Evolutionary conservation across 2,797 vertebrate species (phyloP).

Genomic region (Syndactyla subalaris): DNA sequence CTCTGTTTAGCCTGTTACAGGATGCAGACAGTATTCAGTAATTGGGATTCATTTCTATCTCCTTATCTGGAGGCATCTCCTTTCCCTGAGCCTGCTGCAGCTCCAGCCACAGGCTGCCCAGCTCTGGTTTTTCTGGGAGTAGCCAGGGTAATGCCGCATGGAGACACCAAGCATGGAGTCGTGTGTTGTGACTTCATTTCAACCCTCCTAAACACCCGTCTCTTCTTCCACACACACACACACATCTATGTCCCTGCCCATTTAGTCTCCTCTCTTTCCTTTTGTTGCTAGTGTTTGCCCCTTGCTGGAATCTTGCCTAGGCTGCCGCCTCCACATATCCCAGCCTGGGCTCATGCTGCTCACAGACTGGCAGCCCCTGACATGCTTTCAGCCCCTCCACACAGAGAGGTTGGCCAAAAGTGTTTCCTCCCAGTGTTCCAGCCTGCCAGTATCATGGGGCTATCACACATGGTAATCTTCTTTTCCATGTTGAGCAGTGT

Average conservation of each 20-base stretch:
- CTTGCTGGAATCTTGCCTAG: conserved; percentile 15
- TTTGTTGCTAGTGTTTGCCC: neutral
- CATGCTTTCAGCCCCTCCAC: neutral
- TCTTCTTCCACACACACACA: neutral
- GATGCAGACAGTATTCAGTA: neutral
- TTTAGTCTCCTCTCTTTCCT: neutral
- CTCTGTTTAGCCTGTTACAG: neutral
- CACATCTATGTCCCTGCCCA: neutral
- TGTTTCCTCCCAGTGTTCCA: neutral
- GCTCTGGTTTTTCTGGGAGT: neutral
- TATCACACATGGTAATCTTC: neutral
- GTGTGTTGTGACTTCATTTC: neutral
- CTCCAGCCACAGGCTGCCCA: neutral
- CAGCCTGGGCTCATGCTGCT: neutral
- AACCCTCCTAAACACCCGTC: neutral
- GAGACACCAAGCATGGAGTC: neutral
- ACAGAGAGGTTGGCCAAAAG: neutral
- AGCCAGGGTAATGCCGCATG: neutral
- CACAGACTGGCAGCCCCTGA: neutral
- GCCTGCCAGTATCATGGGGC: neutral
- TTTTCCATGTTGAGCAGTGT: fast-evolving
- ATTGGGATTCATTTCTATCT: conserved; percentile 1
- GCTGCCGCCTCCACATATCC: neutral
- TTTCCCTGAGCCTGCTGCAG: neutral
- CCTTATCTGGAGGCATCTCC: neutral